Base-by-base conservation (phyloP, 2,888 invertebrate genomes). In the Diplazon laetatorius region DNA sequence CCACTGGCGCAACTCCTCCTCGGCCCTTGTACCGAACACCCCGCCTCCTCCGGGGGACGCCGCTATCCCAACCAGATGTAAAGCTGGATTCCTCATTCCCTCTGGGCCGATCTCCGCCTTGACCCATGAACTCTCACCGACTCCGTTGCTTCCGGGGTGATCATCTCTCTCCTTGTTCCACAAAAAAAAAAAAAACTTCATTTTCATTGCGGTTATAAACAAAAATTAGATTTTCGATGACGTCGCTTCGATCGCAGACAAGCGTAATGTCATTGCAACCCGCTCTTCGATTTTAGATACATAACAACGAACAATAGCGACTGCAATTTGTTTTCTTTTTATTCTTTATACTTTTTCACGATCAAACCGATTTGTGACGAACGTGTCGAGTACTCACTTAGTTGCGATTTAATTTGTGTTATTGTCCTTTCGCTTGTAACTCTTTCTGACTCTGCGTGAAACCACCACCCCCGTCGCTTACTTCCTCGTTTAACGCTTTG, bases 1-100 rank as follows among this genome's bases (percentile, higher is more conserved):
- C 95, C 95, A 95, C 92, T 94, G 93, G 91, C 94, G 94, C 90
- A 95, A 93, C 91, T 94, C 94, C 91, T 91, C 91, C 90, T 91
- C 91, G 89, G 91, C 90, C 91, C 90, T 86, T 78, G 85, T 88
- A 70, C 88, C 89, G 81, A 90, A 89, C 62, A 89, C 87, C 81
- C 89, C 88, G 80, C 89, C 89, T 80, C 88, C 89, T 82, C 89
- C 88, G 77, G 90, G 90, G 85, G 90, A 91, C 87, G 90, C 87
- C 89, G 89, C 89, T 85, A 91, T 89, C 88, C 91, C 91, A 82
- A 90, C 88, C 85, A 91, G 86, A 84, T 88, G 89, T 86, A 89
- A 85, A 73, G 88, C 89, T 80, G 90, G 91, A 80, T 91, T 90
- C 90, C 91, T 91, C 91, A 91, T 91, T 89, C 89, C 90, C 88